A percentile compares a stretch with the other conserved stretches of the same genome.
Conservation (phyloP, 2,113 vertebrate genomes). For the Copsychus sechellarum region DNA sequence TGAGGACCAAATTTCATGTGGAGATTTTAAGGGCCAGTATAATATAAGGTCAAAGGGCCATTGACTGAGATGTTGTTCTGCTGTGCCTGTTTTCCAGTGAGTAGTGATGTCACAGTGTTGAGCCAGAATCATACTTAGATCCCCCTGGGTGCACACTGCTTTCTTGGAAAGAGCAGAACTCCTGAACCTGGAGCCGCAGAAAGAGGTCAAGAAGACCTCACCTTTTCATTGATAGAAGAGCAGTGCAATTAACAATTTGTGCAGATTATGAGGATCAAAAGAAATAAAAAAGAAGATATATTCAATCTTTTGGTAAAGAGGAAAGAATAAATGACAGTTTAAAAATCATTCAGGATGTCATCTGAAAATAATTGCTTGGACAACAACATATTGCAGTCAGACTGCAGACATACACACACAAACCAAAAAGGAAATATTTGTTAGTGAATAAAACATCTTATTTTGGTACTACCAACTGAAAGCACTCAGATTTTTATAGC, state of each 20-base stretch:
- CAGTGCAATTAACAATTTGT: neutral
- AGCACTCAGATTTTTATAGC: neutral
- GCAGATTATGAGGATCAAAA: neutral
- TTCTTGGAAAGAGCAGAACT: neutral
- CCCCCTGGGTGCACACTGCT: neutral
- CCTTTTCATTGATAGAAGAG: neutral
- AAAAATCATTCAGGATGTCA: neutral
- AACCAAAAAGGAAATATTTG: neutral
- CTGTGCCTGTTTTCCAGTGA: neutral
- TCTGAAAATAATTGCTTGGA: conserved; percentile 3
- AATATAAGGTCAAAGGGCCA: neutral
- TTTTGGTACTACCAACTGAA: neutral
- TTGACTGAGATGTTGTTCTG: neutral
- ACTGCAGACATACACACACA: neutral
- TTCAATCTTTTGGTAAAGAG: neutral
- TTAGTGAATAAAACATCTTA: neutral
- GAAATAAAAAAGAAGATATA: neutral
- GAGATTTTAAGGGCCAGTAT: neutral
- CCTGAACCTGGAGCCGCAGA: neutral
- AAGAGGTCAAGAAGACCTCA: neutral
- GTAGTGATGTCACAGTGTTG: neutral
- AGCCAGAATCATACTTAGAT: neutral
- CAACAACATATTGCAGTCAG: neutral
- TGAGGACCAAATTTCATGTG: neutral
- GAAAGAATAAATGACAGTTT: neutral